These are phyloP conservation scores for Cochlearius cochlearius DNA, from an alignment of 2,113 vertebrate genomes.

Conservation along the genomic window DNA sequence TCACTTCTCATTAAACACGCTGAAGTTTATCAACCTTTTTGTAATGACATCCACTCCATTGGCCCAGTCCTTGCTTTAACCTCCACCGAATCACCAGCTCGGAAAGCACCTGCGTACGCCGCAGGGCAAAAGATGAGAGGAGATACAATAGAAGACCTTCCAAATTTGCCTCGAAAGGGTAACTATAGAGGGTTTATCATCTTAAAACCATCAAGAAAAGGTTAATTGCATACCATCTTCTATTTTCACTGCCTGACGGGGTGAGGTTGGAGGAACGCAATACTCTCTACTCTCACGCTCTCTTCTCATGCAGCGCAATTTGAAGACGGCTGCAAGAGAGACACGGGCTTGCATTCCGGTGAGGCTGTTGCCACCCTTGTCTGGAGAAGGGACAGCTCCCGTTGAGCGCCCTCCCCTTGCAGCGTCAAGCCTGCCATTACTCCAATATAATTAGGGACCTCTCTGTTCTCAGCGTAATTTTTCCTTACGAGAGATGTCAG, in stretches of 20 bases:
- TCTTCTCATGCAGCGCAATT: not conserved
- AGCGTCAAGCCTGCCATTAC: not conserved
- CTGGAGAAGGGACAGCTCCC: not conserved
- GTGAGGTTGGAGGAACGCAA: not conserved
- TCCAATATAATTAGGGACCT: not conserved
- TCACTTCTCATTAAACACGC: not conserved
- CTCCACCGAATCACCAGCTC: not conserved
- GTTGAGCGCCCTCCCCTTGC: not conserved
- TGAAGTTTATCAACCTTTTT: not conserved
- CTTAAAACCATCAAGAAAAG: not conserved
- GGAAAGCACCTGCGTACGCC: not conserved
- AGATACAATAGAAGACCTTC: not conserved
- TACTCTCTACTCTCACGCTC: not conserved
- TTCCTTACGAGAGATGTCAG: not conserved
- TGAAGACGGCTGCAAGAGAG: not conserved
- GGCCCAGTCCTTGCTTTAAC: not conserved
- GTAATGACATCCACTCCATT: rapidly evolving
- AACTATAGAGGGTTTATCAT: not conserved
- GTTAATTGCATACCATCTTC: not conserved
- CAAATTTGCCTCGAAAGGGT: not conserved
- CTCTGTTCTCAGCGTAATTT: not conserved
- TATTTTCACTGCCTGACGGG: not conserved
- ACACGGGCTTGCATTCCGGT: not conserved
- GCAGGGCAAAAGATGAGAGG: not conserved
- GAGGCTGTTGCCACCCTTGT: not conserved